Conservation (phyloP, 1,140 invertebrate species). For the Drosophila seguyi region DNA sequence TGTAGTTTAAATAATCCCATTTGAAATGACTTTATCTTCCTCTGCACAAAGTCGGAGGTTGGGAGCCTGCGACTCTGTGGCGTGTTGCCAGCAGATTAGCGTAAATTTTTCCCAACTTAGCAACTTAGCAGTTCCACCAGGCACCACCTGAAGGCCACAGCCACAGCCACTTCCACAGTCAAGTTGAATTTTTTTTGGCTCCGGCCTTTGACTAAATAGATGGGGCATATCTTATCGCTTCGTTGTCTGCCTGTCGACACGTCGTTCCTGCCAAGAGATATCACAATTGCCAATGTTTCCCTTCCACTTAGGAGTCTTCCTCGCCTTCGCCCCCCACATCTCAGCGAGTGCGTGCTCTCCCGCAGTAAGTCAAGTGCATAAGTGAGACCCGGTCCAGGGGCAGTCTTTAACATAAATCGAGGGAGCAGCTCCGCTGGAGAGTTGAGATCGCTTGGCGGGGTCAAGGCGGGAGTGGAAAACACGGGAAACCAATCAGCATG, state of each 20-base stretch:
- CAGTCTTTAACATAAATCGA: conserved; percentile 56
- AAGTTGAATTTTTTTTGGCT: conserved; percentile 42
- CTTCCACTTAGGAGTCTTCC: conserved; percentile 7
- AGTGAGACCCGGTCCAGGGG: conserved; percentile 21
- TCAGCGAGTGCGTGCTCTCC: conserved; percentile 55
- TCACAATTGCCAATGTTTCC: conserved; percentile 61
- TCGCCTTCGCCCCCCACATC: neutral
- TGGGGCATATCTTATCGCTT: conserved; percentile 75
- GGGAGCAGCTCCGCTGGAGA: conserved; percentile 18
- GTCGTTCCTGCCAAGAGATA: conserved; percentile 72
- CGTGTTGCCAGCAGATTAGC: conserved; percentile 80
- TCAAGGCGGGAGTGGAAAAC: conserved; percentile 20
- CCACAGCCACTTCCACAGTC: conserved; percentile 24
- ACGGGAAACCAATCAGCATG: conserved; percentile 20
- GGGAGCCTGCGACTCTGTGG: conserved; percentile 47
- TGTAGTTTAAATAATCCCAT: neutral
- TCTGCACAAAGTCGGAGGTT: conserved; percentile 20
- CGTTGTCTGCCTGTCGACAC: conserved; percentile 73
- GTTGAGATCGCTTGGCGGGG: conserved; percentile 20
- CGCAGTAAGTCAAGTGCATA: conserved; percentile 65
- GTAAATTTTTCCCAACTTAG: conserved; percentile 55
- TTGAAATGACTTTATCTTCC: conserved; percentile 1
- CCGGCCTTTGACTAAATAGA: conserved; percentile 70
- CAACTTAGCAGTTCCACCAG: conserved; percentile 17
- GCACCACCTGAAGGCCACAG: conserved; percentile 41